Evolutionary conservation across 37 sponge, comb jelly and placozoan species (phyloP), one percentile per base, ranked within the genome.

Genomic region (Cladorhizidae sp.): DNA sequence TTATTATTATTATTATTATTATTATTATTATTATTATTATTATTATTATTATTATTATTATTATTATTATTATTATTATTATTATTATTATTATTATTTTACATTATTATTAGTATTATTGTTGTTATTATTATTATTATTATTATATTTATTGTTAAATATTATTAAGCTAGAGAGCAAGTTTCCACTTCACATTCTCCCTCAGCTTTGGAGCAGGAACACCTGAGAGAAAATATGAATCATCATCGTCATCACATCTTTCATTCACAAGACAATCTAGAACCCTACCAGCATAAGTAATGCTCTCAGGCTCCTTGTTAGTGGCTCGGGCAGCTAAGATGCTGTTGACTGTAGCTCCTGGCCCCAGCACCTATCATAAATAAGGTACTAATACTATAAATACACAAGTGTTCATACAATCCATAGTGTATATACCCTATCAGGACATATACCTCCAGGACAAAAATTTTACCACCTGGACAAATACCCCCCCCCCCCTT

Each of bases 301-400:
- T 1, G 35, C 49, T 12, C 49, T 45, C 49, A 20, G 42, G 45
- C 45, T 71, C 23, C 26, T 41, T 40, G 62, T 5, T 29, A 23
- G 69, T 7, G 1, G 81, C 41, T n/a, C 55, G 25, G 38, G 80
- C 68, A 12, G 84, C 84, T n/a, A 83, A 31, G 33, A 89, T 89
- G 55, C 84, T 89, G 80, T 83, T 89, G 36, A 79, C 84, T 22
- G 89, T 83, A 32, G 89, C 64, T 1, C 57, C 79, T 36, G 89
- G 89, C 12, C 89, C 89, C 65, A 71, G 29, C 18, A 77, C 32
- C 26, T 25, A n/a, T n/a, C n/a, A n/a, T 23, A 50, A 40, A 38
- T 5, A 75, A 54, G 55, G 55, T n/a, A 54, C 55, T 20, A 54
- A 54, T 20, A 12, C 12, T 20, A 54, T 20, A 54, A 20, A 17